Percentiles rank a stretch among this genome's conserved stretches.
These are phyloP conservation scores for Hoplias malabaricus DNA, from an alignment of 2,113 vertebrate species.

Conservation along the genomic window DNA sequence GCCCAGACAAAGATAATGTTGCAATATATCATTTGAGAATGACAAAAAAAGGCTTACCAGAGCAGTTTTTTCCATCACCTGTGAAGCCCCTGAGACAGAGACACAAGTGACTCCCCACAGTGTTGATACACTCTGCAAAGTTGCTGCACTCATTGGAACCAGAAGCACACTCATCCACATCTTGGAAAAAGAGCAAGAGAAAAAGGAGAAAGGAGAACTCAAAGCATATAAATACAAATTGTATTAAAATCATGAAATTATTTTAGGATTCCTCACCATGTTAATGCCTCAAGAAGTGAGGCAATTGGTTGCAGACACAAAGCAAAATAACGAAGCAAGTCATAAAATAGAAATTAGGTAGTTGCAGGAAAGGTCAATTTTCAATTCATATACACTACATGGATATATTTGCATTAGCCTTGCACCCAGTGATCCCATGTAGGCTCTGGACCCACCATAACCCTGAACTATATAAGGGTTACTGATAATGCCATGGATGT, in stretches of 20 bases:
- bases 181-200: constrained; percentile 48
- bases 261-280: background rate
- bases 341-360: too few relatives aligned
- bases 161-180: constrained; percentile 76
- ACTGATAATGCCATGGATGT: too few relatives aligned
- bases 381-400: too few relatives aligned
- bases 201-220: background rate
- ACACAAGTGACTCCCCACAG: constrained; percentile 71
- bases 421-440: too few relatives aligned
- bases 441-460: too few relatives aligned
- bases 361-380: too few relatives aligned
- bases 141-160: constrained; percentile 67
- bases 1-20: constrained; percentile 35
- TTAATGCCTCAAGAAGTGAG: background rate
- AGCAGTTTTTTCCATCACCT: constrained; percentile 77
- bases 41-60: constrained; percentile 66
- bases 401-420: too few relatives aligned
- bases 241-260: background rate
- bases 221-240: background rate
- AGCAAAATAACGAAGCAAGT: too few relatives aligned
- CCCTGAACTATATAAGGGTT: too few relatives aligned
- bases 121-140: constrained; percentile 75
- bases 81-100: constrained; percentile 74
- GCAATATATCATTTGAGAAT: background rate
- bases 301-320: background rate